These are phyloP conservation scores for Gymnorhina tibicen DNA, from an alignment of 2,113 vertebrate genomes.

Conservation along the genomic window DNA sequence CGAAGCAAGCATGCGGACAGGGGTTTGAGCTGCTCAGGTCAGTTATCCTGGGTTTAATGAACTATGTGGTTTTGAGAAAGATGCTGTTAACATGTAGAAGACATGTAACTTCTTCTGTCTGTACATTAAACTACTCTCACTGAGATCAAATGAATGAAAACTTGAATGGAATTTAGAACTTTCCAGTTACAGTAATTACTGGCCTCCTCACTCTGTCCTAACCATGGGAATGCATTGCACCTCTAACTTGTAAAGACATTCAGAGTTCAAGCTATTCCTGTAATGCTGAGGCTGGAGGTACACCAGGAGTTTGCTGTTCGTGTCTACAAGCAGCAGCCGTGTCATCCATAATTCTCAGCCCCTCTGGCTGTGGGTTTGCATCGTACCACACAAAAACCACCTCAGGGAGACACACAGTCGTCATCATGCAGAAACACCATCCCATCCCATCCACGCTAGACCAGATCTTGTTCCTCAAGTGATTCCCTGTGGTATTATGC, in stretches of 20 bases:
- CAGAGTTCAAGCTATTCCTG: neutral
- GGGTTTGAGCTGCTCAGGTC: neutral
- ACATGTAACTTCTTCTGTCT: neutral
- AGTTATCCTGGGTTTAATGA: neutral
- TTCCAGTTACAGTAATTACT: neutral
- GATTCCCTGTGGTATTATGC: neutral
- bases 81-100: neutral
- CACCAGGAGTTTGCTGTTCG: neutral
- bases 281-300: neutral
- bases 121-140: neutral
- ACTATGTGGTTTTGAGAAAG: neutral
- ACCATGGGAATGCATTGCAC: neutral
- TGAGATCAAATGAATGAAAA: neutral
- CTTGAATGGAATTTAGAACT: neutral
- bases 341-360: neutral
- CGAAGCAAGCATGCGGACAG: neutral
- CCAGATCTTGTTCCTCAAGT: neutral
- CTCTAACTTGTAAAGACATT: neutral
- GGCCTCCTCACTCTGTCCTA: neutral
- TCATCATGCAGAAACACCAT: neutral
- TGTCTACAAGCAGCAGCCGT: neutral
- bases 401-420: fast-evolving
- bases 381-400: neutral
- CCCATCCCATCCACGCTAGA: neutral
- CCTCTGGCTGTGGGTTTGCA: neutral